Conservation (phyloP, 2,113 vertebrate genomes). For the Mormyrus lacerda region DNA sequence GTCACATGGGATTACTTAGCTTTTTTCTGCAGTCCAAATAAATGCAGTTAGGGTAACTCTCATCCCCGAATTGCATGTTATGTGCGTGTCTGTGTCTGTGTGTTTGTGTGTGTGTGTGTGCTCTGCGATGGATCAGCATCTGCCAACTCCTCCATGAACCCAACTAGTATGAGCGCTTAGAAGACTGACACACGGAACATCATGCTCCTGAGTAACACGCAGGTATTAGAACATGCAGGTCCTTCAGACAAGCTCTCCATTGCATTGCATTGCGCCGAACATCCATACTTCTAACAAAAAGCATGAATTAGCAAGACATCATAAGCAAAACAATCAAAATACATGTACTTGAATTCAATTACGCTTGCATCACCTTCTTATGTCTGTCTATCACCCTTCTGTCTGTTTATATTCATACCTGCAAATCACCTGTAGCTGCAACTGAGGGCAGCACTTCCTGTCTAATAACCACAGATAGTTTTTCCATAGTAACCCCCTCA, state of each 20-base stretch:
- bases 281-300: background rate
- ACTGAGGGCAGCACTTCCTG: background rate
- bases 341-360: background rate
- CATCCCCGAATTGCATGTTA: background rate
- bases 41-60: background rate
- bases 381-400: background rate
- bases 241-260: background rate
- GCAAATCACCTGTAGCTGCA: background rate
- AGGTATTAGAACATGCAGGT: background rate
- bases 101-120: background rate
- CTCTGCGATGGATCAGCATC: background rate
- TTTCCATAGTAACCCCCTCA: background rate
- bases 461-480: slow-evolving; percentile 18
- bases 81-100: background rate
- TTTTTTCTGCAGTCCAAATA: background rate
- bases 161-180: background rate
- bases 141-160: background rate
- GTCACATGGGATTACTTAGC: background rate
- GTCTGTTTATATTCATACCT: background rate
- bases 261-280: too few species aligned
- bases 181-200: background rate
- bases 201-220: background rate
- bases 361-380: background rate
- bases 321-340: background rate
- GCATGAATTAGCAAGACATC: background rate